Evolutionary conservation across 1,140 invertebrate genomes (phyloP).

Genomic region (Battus philenor): DNA sequence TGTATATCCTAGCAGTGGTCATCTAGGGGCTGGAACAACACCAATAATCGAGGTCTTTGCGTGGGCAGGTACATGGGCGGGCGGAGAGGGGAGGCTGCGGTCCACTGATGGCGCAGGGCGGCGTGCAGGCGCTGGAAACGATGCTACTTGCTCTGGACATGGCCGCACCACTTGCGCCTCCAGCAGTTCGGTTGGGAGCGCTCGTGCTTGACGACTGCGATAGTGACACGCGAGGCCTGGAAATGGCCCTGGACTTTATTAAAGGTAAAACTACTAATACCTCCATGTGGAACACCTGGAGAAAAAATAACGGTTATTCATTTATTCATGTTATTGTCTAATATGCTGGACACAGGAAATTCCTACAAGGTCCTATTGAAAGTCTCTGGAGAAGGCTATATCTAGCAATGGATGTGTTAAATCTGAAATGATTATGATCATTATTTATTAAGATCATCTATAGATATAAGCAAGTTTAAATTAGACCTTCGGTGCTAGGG

Average conservation of each 20-base stretch:
- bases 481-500: too few relatives aligned
- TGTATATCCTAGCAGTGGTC: too few relatives aligned
- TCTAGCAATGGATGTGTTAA: too few relatives aligned
- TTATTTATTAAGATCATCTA: too few relatives aligned
- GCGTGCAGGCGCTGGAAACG: constrained; percentile 92
- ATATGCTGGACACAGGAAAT: not conserved
- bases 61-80: constrained; percentile 85
- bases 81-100: constrained; percentile 86
- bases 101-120: constrained; percentile 95
- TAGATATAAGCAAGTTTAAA: too few relatives aligned
- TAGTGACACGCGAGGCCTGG: constrained; percentile 95
- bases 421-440: too few relatives aligned
- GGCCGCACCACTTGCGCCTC: constrained; percentile 68
- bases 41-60: too few relatives aligned
- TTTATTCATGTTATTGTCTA: not conserved
- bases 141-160: constrained; percentile 94
- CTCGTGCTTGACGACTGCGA: constrained; percentile 97
- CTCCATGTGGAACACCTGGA: too few relatives aligned
- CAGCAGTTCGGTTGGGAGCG: constrained; percentile 88
- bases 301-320: not conserved
- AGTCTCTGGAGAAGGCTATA: too few relatives aligned
- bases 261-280: constrained; percentile 82
- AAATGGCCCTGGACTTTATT: constrained; percentile 97
- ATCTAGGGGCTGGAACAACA: too few relatives aligned
- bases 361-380: too few relatives aligned